A percentile compares a stretch with the other conserved stretches of the same genome.
Evolutionary conservation across 2,113 vertebrate genomes (phyloP).

Genomic region (Nothobranchius kuhntae): DNA sequence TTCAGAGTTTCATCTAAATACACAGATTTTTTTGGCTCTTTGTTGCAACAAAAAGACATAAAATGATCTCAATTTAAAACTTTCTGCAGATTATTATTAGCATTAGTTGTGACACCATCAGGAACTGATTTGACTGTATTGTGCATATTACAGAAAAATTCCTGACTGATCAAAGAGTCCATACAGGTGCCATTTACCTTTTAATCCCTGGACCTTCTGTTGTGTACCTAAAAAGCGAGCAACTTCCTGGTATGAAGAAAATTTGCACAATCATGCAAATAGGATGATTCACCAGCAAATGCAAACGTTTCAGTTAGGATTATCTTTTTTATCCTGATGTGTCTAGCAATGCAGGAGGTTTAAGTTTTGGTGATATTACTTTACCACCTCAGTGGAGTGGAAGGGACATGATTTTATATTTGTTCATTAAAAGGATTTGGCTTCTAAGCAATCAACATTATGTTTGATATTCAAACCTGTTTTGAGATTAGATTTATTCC

Average conservation of each 20-base stretch:
- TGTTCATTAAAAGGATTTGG: not conserved
- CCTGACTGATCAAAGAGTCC: no score
- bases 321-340: not conserved
- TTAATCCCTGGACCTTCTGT: conserved; percentile 9
- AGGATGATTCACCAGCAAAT: not conserved
- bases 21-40: no score
- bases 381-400: not conserved
- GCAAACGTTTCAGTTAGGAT: not conserved
- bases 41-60: no score
- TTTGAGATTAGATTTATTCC: no score
- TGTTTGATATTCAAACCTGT: no score
- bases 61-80: no score
- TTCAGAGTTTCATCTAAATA: no score
- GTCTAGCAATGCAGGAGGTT: not conserved
- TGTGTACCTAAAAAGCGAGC: not conserved
- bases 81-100: not conserved
- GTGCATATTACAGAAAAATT: not conserved
- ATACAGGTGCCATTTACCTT: conserved; percentile 5
- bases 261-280: conserved; percentile 52
- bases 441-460: no score
- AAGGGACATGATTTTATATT: not conserved
- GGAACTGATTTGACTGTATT: not conserved
- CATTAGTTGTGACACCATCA: not conserved
- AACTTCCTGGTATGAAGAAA: conserved; percentile 34
- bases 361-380: not conserved